phyloP scores from a whole-genome alignment of 2,797 vertebrate species.

The Amblyopsis hoosieri region DNA sequence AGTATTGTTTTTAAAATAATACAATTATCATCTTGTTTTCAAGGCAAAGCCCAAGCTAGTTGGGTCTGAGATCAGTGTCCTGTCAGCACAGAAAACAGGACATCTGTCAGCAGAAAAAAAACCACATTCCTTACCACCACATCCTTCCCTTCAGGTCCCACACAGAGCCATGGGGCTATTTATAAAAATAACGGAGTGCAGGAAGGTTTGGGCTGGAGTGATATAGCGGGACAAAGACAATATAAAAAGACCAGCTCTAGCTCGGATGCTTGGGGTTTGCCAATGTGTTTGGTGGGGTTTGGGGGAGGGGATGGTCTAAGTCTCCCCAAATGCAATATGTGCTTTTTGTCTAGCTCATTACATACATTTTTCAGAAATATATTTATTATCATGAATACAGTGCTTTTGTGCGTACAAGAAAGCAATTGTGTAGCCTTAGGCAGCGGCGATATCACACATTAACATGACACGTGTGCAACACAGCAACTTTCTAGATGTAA shows the following conservation, averaged over 20 bases:
- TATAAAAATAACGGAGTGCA: slow-evolving; percentile 48
- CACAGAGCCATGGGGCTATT: slow-evolving; percentile 51
- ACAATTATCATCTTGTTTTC: slow-evolving; percentile 1
- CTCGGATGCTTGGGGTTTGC: slow-evolving; percentile 31
- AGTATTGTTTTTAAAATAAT: background rate
- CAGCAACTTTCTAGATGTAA: slow-evolving; percentile 13
- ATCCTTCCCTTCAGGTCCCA: slow-evolving; percentile 70
- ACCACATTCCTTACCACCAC: slow-evolving; percentile 66
- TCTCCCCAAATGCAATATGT: background rate
- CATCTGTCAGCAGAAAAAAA: slow-evolving; percentile 71
- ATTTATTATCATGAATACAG: too few relatives aligned
- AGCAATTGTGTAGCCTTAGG: slow-evolving; percentile 20
- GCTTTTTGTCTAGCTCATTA: slow-evolving; percentile 4
- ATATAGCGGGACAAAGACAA: slow-evolving; percentile 57
- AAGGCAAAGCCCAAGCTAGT: slow-evolving; percentile 8
- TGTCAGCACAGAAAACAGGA: slow-evolving; percentile 56
- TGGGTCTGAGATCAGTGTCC: slow-evolving; percentile 35
- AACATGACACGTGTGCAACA: slow-evolving; percentile 12
- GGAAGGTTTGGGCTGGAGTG: slow-evolving; percentile 59
- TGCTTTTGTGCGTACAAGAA: too few relatives aligned
- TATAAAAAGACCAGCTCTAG: slow-evolving; percentile 50
- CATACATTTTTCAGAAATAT: too few relatives aligned
- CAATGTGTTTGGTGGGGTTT: too few relatives aligned
- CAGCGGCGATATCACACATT: slow-evolving; percentile 33
- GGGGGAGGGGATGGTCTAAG: slow-evolving; percentile 24